Percentiles rank a stretch among this genome's conserved stretches.
Conservation (phyloP, 1,140 invertebrate genomes). For the Bombus waltoni region DNA sequence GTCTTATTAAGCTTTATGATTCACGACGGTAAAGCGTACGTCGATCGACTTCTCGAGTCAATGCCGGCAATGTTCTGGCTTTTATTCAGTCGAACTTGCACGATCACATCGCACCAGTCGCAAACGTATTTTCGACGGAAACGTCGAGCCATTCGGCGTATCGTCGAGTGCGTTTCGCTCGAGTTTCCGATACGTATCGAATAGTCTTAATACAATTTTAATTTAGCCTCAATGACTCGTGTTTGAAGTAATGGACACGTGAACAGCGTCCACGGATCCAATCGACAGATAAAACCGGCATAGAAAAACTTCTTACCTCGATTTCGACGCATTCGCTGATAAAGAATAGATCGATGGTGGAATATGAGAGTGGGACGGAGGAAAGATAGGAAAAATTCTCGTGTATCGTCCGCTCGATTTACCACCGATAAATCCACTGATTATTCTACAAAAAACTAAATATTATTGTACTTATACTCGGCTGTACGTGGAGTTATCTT, state of each 20-base stretch:
- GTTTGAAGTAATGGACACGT: neutral
- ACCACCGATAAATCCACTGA: constrained; percentile 27
- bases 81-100: neutral
- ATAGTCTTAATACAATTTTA: neutral
- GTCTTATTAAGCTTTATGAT: constrained; percentile 29
- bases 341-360: neutral
- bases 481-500: constrained; percentile 35
- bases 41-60: neutral
- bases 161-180: neutral
- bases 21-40: neutral
- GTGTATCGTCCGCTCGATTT: neutral
- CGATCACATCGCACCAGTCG: neutral
- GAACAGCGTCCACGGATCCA: neutral
- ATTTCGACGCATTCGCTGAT: constrained; percentile 14
- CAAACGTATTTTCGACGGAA: neutral
- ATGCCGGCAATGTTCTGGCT: neutral
- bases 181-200: neutral
- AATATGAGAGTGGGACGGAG: neutral
- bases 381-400: neutral
- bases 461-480: constrained; percentile 52
- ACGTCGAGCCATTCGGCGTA: neutral
- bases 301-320: constrained; percentile 1
- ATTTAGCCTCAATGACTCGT: neutral
- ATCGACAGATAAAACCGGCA: neutral
- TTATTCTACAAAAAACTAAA: constrained; percentile 48